Conservation (phyloP, 92 coral and sea anemone species). For the Epizoanthus fatuus region DNA sequence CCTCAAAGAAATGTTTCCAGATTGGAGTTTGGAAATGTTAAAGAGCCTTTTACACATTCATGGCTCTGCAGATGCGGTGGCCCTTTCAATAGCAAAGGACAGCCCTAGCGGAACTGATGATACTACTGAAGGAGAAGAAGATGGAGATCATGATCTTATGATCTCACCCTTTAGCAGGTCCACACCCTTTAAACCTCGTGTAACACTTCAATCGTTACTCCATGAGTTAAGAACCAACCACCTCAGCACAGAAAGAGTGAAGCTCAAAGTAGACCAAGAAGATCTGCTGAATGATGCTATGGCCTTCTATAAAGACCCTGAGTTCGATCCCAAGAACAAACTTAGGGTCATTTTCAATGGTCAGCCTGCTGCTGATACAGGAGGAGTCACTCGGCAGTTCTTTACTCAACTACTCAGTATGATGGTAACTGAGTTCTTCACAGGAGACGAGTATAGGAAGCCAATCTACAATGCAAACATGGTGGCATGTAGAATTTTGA, state of each 20-base stretch:
- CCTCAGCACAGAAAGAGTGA: conserved; percentile 30
- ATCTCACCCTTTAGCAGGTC: conserved; percentile 16
- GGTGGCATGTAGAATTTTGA: conserved; percentile 38
- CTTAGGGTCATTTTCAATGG: conserved; percentile 37
- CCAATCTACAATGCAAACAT: conserved; percentile 50
- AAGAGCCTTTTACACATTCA: conserved; percentile 13
- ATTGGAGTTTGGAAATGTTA: conserved; percentile 6
- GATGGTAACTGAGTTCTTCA: conserved; percentile 36
- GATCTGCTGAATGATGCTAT: conserved; percentile 50
- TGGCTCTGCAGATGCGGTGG: conserved; percentile 36
- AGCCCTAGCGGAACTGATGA: neutral
- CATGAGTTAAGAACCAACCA: conserved; percentile 11
- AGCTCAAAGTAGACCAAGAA: conserved; percentile 40
- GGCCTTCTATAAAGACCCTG: conserved; percentile 44
- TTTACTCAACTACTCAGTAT: conserved; percentile 41
- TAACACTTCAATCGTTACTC: conserved; percentile 29
- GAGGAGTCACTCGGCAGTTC: conserved; percentile 56
- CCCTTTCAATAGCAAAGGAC: conserved; percentile 21
- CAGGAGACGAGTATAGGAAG: conserved; percentile 27
- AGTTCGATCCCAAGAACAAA: conserved; percentile 48
- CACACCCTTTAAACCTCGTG: neutral
- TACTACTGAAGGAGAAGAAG: conserved; percentile 10
- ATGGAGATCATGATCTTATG: conserved; percentile 5
- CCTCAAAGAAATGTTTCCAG: conserved; percentile 43
- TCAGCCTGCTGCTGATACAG: conserved; percentile 66